Conservation (phyloP, 1,140 invertebrate species). For the Orchesella cincta region DNA sequence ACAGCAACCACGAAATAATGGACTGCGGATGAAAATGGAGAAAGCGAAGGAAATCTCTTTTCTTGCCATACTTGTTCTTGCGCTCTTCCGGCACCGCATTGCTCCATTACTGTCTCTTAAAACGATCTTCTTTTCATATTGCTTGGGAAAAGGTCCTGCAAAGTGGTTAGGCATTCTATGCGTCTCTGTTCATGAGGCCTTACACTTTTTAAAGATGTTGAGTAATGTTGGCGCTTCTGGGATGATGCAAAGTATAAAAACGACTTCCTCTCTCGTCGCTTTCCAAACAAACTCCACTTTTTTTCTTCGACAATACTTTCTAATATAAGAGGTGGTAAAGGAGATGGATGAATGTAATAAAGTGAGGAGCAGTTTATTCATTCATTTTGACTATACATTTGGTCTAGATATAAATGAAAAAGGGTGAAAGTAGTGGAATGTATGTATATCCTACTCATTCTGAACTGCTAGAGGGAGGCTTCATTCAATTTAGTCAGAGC, state of each 20-base stretch:
- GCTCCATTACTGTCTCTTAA: constrained; percentile 24
- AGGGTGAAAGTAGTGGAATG: too few species aligned
- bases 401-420: too few species aligned
- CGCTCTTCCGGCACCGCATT: constrained; percentile 25
- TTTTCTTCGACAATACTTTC: neutral
- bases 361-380: too few species aligned
- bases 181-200: neutral
- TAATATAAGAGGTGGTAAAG: neutral
- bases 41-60: constrained; percentile 21
- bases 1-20: constrained; percentile 11
- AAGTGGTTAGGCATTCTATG: neutral
- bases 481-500: too few species aligned
- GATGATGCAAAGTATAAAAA: neutral
- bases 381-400: too few species aligned
- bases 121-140: neutral
- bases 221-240: neutral
- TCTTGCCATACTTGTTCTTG: constrained; percentile 20
- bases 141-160: neutral
- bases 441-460: too few species aligned
- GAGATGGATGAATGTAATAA: neutral
- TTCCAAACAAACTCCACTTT: neutral
- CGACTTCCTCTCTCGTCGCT: neutral
- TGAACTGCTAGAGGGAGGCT: too few species aligned
- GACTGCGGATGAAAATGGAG: constrained; percentile 22
- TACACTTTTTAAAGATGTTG: neutral